Base-by-base conservation (phyloP, 92 coral and sea anemone species). In the Phenganax subtilis region DNA sequence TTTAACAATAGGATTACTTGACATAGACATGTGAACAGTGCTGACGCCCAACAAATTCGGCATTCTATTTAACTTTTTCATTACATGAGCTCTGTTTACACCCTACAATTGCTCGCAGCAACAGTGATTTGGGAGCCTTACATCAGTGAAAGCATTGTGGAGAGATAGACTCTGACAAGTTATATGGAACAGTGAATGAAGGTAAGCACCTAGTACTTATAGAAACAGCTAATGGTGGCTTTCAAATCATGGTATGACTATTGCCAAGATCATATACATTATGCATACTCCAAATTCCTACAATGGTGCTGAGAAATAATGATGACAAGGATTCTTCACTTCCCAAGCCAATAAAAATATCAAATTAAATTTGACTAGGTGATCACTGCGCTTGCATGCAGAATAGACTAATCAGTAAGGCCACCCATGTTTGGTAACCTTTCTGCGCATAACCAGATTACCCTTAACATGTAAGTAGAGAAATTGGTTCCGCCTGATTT, bases 1-100 rank as follows among this genome's bases (percentile, higher is more conserved):
- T 14, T 57, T 57, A 57, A 76, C 81, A 76, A 76, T 76, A 52
- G 81, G 44, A 57, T 25, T 76, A 76, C 54, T 76, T 76, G 81
- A 76, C 81, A 57, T 28, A 52, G 70, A 58, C 81, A 68, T 57
- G 64, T 76, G 81, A 57, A 12, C 15, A 69, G 15, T 69, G 11
- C 17, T 44, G 53, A 20, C 60, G 56, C 81, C 16, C 70, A 64
- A 76, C 81, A 76, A 76, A 76, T 64, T 57, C 29, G 81, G 81
- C 70, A 59, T 76, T 76, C 54, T 37, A 53, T 44, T 57, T 57
- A 44, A 20, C 30, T 16, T 54, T 76, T 59, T 58, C 81, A 59
- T 60, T 57, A 76, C 8, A 51, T 4, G 16, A 76, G 31, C 71
- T 47, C 51, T 76, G 54, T 29, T 16, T 12, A 30, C 25, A 25